Percentiles rank a stretch among this genome's conserved stretches.
These are phyloP conservation scores for Pantherophis guttatus DNA, from an alignment of 2,113 vertebrate species.

Conservation along the genomic window DNA sequence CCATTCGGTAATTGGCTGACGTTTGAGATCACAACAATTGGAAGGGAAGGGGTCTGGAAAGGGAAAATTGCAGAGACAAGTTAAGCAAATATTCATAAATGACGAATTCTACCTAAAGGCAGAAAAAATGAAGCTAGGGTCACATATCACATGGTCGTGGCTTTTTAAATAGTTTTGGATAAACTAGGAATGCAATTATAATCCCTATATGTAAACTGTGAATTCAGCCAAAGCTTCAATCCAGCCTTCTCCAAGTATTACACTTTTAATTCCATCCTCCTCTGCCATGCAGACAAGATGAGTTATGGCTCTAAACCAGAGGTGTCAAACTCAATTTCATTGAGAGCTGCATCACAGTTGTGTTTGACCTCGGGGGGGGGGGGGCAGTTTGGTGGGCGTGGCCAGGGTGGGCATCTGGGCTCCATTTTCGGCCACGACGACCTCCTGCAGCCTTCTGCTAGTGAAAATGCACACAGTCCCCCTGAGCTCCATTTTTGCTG, in stretches of 20 bases:
- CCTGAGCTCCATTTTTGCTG: too few relatives aligned
- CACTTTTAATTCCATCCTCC: not conserved
- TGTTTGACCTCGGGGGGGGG: too few relatives aligned
- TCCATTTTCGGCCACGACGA: too few relatives aligned
- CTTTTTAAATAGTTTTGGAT: not conserved
- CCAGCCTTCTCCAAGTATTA: not conserved
- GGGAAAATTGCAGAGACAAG: not conserved
- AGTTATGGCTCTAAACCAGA: not conserved
- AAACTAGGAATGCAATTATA: not conserved
- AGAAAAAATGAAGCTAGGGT: not conserved
- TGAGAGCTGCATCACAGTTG: too few relatives aligned
- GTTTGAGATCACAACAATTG: slow-evolving; percentile 94
- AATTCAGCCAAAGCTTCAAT: not conserved
- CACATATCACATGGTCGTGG: not conserved
- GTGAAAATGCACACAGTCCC: too few relatives aligned
- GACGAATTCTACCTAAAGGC: not conserved
- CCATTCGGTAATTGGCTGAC: slow-evolving; percentile 96
- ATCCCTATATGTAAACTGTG: not conserved
- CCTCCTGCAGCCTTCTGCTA: too few relatives aligned
- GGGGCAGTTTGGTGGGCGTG: rapidly evolving
- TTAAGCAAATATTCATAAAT: not conserved
- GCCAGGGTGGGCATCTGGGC: too few relatives aligned
- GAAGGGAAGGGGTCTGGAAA: slow-evolving; percentile 86
- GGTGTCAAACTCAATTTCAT: too few relatives aligned
- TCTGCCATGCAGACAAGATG: not conserved